Evolutionary conservation across 2,797 vertebrate genomes (phyloP), one percentile per base, ranked within the genome.

Genomic region (Bradypodion ventrale): DNA sequence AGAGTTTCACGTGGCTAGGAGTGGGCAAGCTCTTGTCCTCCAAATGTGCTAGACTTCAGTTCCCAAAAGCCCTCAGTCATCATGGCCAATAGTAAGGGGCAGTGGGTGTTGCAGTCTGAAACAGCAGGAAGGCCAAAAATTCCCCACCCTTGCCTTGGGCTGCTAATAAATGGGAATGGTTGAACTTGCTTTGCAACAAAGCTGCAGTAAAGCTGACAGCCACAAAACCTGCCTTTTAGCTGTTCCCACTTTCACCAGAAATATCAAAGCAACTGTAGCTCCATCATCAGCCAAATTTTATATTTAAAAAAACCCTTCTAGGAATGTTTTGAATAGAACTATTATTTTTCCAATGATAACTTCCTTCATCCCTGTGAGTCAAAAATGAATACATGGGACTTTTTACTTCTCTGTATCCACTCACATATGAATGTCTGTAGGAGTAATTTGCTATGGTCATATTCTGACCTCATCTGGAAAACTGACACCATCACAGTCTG

Each of bases 301-400:
- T 25, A n/a, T 27, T 75, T 21, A n/a, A 42, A 40, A n/a, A 46
- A 32, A 46, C 23, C 4, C 29, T 46, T 68, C 46, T 46, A 46
- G 78, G 37, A 68, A 60, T 16, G 13, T 59, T 80, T 74, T 69
- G 72, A 9, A 42, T 21, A n/a, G 68, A 46, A 35, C 4, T 80
- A 82, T 56, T 8, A 29, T 23, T 68, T 86, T 80, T 29, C 78
- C 72, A 81, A 15, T 75, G 49, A 46, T 15, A 32, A 84, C 89
- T 91, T 91, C 87, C 83, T 90, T 80, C 80, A 88, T 79, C 86
- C 46, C 78, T 0, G 19, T 94, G 93, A 94, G 85, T 94, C 93
- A 93, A 76, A 70, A 68, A 70, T 90, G 91, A 93, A 83, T 19
- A 2, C 85, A 87, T 40, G 56, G 46, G 75, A 68, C 78, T 76